Evolutionary conservation across 2,888 invertebrate genomes (phyloP).

Genomic region (Leptothorax acervorum): DNA sequence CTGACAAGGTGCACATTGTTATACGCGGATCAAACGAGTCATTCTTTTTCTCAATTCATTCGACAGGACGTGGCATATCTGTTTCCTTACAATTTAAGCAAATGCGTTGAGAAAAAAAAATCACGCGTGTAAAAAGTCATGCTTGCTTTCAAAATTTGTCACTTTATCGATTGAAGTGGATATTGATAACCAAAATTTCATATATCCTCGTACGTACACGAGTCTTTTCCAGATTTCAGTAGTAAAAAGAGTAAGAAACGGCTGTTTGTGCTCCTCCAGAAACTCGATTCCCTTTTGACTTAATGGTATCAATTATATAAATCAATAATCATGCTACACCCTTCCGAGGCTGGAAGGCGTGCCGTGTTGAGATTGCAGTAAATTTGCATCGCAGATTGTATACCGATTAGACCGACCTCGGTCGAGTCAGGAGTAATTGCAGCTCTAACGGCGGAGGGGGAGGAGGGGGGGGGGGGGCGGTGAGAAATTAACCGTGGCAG

Average conservation of each 20-base stretch:
- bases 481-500: slow-evolving; percentile 75
- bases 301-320: slow-evolving; percentile 25
- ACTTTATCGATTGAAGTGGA: neutral
- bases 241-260: neutral
- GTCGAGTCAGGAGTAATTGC: slow-evolving; percentile 68
- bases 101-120: neutral
- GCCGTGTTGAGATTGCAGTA: slow-evolving; percentile 62
- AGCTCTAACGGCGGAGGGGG: slow-evolving; percentile 51
- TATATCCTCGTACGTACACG: neutral
- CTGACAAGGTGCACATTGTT: slow-evolving; percentile 33
- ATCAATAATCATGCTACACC: slow-evolving; percentile 19
- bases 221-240: neutral
- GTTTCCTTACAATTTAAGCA: neutral
- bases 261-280: neutral
- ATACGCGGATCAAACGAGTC: slow-evolving; percentile 2
- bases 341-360: slow-evolving; percentile 51
- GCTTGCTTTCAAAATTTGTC: neutral
- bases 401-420: slow-evolving; percentile 70
- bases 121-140: neutral
- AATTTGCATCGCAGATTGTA: slow-evolving; percentile 71
- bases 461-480: neutral
- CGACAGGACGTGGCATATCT: neutral
- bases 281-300: neutral
- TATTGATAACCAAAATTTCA: neutral
- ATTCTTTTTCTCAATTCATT: neutral